Evolutionary conservation across 2,797 vertebrate species (phyloP), one percentile per base, ranked within the genome.

Genomic region (Lemur catta): DNA sequence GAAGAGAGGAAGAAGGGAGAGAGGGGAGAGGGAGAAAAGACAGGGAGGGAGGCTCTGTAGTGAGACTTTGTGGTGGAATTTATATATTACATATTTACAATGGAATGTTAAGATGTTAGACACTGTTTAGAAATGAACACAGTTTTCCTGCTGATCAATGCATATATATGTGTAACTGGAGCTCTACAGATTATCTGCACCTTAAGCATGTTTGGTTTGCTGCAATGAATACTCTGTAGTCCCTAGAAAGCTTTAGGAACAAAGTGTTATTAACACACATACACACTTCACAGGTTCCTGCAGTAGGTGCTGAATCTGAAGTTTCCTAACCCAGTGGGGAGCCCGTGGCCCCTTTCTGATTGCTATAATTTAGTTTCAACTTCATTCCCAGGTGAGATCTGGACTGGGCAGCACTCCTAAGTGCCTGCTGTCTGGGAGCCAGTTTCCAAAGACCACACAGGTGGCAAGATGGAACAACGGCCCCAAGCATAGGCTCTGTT

Each of bases 231-330:
- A 41, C 33, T 30, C 57, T 17, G 22, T 10, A 46, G 48, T 94
- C 89, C 75, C 96, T 57, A n/a, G 89, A 72, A 94, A 89, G 74
- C 72, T 63, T 76, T 33, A 75, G 79, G 76, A 96, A 59, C 89
- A 24, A 74, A 84, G 84, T 91, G 90, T 79, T 82, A 69, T 57
- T 82, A 91, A 87, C 65, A 89, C 57, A 18, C 52, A 63, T 4
- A 55, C 84, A 78, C 38, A 61, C 38, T 86, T 94, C 69, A 46
- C 80, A 22, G 93, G 80, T 93, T 63, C 52, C 89, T 63, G 84
- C 17, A 1, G 14, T 35, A 75, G 52, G 75, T 76, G 75, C 75
- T 57, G 48, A 82, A 75, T 71, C 57, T 52, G 74, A 8, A 57
- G 48, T 87, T 91, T 91, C 78, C 79, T 86, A 59, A 87, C 46